phyloP scores from a whole-genome alignment of 2,888 invertebrate species.

The Drosophila pseudotalamancana region DNA sequence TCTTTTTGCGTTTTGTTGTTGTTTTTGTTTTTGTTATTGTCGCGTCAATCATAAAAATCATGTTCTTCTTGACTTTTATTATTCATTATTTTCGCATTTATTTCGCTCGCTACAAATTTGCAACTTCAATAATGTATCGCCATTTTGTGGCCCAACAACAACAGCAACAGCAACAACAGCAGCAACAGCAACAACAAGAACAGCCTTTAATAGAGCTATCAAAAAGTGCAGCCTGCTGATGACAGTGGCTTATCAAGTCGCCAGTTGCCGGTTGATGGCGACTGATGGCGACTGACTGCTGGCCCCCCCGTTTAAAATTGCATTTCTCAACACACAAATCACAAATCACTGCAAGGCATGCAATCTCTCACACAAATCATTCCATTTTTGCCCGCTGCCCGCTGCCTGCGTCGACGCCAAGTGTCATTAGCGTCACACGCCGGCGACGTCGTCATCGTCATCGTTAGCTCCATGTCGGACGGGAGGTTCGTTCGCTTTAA shows the following conservation, averaged over 20 bases:
- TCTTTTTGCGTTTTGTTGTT: neutral
- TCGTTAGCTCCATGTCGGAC: slow-evolving; percentile 46
- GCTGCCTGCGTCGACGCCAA: slow-evolving; percentile 47
- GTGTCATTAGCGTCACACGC: slow-evolving; percentile 79
- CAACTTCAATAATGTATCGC: slow-evolving; percentile 50
- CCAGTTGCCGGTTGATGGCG: slow-evolving; percentile 30
- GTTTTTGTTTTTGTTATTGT: slow-evolving; percentile 26
- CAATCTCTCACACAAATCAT: slow-evolving; percentile 79
- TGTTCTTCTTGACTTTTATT: slow-evolving; percentile 83
- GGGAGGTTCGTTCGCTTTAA: slow-evolving; percentile 57
- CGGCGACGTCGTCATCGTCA: slow-evolving; percentile 34
- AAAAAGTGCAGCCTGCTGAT: slow-evolving; percentile 59
- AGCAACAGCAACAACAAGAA: neutral
- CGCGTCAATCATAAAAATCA: slow-evolving; percentile 74
- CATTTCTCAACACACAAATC: slow-evolving; percentile 78
- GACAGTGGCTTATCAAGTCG: slow-evolving; percentile 70
- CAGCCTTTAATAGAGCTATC: slow-evolving; percentile 71
- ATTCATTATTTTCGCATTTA: slow-evolving; percentile 83
- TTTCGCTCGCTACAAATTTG: slow-evolving; percentile 46
- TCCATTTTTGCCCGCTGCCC: slow-evolving; percentile 62
- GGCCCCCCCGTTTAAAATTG: slow-evolving; percentile 71
- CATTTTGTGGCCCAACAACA: slow-evolving; percentile 41
- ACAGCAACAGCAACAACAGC: neutral
- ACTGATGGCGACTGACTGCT: slow-evolving; percentile 29
- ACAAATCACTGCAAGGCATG: slow-evolving; percentile 77